Evolutionary conservation across 64 coral and sea anemone genomes (phyloP), one percentile per base, ranked within the genome.

Genomic region (Orbicella faveolata): DNA sequence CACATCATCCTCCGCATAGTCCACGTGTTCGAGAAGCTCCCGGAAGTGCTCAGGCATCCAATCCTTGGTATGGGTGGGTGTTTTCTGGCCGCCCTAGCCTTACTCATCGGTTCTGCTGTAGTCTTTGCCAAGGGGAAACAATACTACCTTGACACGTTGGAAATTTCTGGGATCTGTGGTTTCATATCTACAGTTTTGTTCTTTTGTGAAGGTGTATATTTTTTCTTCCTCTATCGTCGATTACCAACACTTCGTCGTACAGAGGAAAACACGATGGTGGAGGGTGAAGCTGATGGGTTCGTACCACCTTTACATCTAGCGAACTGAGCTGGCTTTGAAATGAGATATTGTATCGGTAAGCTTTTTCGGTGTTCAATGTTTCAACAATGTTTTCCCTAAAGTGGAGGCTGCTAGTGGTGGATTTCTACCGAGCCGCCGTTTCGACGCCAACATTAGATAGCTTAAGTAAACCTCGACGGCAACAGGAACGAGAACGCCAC

Each of bases 21-120:
- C 11, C 95, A 94, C 61, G 5, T 88, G 13, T 94, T 88, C 35
- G 95, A 97, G 87, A 91, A 77, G 73, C 79, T 97, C 44, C 95
- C 95, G 11, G 3, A 21, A 5, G 79, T 52, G 61, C 72, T 97
- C 36, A 83, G 87, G 17, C 91, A 88, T 61, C 89, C 89, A 4
- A 72, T 80, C 44, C 83, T 97, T 21, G 95, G 92, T 1, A 51
- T 94, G 19, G 66, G 63, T 26, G 90, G 83, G 52, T 97, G 95
- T 52, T n/a, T 88, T 62, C 57, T 90, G 10, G 95, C 83, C 9
- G 48, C 77, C 33, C 5, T 94, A 1, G 11, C 86, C 10, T 68
- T 97, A 15, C 73, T 97, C 41, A 83, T 93, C 10, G 85, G 90
- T 25, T 94, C 95, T n/a, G 75, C 77, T 19, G 59, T 97, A 61